These are phyloP conservation scores for Hecatera dysodea DNA, from an alignment of 2,888 invertebrate genomes.

Conservation along the genomic window DNA sequence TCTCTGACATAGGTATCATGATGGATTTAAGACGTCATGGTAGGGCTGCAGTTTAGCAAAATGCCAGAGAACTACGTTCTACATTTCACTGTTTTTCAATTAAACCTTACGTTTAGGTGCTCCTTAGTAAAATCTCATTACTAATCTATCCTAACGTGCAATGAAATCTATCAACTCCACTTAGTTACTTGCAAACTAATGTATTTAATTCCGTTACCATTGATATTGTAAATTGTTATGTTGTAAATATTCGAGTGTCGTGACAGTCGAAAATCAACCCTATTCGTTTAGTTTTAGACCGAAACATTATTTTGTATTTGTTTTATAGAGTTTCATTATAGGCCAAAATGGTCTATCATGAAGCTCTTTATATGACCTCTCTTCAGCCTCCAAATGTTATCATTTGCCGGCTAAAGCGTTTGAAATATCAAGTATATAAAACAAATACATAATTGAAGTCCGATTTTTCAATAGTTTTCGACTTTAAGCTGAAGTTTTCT, in stretches of 20 bases:
- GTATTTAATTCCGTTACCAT: constrained; percentile 61
- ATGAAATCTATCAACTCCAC: constrained; percentile 46
- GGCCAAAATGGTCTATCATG: background rate
- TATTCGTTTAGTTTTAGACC: constrained; percentile 47
- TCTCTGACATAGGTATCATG: too few species aligned
- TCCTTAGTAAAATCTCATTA: background rate
- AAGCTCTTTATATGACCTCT: background rate
- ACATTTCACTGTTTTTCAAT: too few species aligned
- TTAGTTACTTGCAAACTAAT: constrained; percentile 16
- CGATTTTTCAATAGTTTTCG: background rate
- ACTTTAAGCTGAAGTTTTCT: background rate
- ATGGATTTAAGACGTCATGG: too few species aligned
- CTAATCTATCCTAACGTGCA: background rate
- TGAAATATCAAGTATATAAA: constrained; percentile 22
- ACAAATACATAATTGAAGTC: constrained; percentile 22
- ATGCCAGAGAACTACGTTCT: too few species aligned
- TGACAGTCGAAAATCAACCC: constrained; percentile 58
- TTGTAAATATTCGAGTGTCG: constrained; percentile 62
- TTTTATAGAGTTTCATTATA: constrained; percentile 27
- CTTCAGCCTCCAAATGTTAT: background rate
- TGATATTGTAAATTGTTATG: constrained; percentile 63
- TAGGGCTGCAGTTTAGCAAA: too few species aligned
- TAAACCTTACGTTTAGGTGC: too few species aligned
- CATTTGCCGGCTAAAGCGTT: background rate
- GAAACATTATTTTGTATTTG: constrained; percentile 38